phyloP scores from a whole-genome alignment of 2,113 vertebrate genomes.

The Semicossyphus pulcher region DNA sequence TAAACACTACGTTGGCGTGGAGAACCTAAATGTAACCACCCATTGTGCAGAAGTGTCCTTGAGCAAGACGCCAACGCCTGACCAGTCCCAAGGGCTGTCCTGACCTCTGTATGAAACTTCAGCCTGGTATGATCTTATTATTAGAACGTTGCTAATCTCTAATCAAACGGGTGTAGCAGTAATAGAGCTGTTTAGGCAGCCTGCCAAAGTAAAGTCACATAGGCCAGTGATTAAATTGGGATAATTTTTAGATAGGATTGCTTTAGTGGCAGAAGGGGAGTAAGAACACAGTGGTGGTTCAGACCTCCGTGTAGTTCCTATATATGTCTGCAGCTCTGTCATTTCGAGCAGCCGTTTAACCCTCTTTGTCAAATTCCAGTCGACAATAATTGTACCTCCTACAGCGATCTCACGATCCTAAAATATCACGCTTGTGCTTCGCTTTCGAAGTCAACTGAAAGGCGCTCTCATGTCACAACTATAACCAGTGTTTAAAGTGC shows the following conservation, averaged over 20 bases:
- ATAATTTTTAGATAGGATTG: conserved; percentile 7
- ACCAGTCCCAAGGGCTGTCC: neutral
- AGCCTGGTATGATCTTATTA: neutral
- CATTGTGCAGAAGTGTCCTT: neutral
- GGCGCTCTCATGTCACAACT: conserved; percentile 35
- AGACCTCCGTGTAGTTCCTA: conserved; percentile 43
- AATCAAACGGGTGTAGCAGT: neutral
- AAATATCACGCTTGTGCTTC: conserved; percentile 64
- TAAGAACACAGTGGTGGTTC: conserved; percentile 1
- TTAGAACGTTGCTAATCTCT: neutral
- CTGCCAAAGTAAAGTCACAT: neutral
- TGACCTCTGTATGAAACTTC: neutral
- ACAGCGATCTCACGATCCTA: conserved; percentile 47
- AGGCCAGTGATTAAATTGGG: conserved; percentile 8
- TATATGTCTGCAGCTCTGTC: conserved; percentile 69
- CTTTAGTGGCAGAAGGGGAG: neutral
- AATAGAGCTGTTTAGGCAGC: neutral
- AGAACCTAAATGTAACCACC: neutral
- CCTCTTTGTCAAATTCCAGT: conserved; percentile 60
- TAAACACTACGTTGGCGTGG: neutral
- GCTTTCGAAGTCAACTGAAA: conserved; percentile 49
- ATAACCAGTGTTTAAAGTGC: conserved; percentile 62
- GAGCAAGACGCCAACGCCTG: neutral
- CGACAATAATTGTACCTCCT: conserved; percentile 72
- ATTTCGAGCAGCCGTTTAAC: conserved; percentile 58